Conservation (phyloP, 2,113 vertebrate species). For the Genyomyrus donnyi region DNA sequence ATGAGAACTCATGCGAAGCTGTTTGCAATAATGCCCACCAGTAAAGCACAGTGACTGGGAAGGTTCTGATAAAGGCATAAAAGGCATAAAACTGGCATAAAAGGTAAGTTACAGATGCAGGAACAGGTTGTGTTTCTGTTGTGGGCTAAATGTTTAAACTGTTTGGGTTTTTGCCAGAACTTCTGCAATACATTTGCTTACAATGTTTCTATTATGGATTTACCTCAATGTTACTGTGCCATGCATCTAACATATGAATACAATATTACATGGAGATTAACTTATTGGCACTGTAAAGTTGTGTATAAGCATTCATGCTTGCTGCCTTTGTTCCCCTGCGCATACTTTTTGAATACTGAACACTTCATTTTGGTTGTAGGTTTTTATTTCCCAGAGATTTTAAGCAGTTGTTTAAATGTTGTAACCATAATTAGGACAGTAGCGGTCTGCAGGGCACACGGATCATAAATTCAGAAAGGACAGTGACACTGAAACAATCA, state of each 20-base stretch:
- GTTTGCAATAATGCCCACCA: constrained; percentile 40
- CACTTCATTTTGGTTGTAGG: background rate
- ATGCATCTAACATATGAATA: background rate
- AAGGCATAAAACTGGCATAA: constrained; percentile 35
- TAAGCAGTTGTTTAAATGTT: background rate
- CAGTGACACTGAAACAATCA: background rate
- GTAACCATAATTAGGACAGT: background rate
- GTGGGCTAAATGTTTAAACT: background rate
- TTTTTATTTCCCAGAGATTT: background rate
- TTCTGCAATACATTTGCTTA: background rate
- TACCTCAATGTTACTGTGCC: background rate
- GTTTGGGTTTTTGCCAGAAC: background rate
- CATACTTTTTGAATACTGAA: background rate
- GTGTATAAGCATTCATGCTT: background rate
- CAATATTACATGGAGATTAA: background rate
- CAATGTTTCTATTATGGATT: background rate
- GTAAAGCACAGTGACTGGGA: constrained; percentile 48
- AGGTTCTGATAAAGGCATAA: constrained; percentile 37
- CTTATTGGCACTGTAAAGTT: background rate
- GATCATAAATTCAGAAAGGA: background rate
- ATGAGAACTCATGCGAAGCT: constrained; percentile 55
- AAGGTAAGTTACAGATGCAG: constrained; percentile 51
- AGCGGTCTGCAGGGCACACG: background rate
- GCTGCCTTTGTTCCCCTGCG: background rate
- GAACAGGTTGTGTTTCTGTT: background rate